Evolutionary conservation across 2,888 invertebrate genomes (phyloP), one percentile per base, ranked within the genome.

Genomic region (Agelastica alni): DNA sequence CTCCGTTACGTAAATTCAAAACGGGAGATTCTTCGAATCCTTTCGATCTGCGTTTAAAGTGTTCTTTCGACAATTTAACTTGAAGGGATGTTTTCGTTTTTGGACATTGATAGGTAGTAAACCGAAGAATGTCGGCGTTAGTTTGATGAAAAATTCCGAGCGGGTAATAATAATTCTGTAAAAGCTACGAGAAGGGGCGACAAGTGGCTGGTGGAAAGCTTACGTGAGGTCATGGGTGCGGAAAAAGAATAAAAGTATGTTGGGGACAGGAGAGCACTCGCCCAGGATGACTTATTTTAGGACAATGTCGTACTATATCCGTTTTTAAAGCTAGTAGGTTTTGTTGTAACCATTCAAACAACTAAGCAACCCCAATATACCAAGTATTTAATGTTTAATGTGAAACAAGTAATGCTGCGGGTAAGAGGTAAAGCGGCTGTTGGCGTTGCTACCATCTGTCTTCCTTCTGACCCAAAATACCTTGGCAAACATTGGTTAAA

Each of bases 171-270:
- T 66, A 66, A 66, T 65, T 61, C 59, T 56, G 52, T 58, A 32
- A 53, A 51, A 59, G 58, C 58, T 53, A 56, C 56, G 56, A 63
- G 45, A 43, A 54, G 41, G 44, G 59, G 60, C 62, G 65, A 62
- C 64, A 64, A 66, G 63, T 65, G 62, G 58, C 17, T 46, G 22
- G 10, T 36, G 17, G 36, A 48, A 57, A 54, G 56, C 61, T 70
- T 66, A 68, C 66, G 67, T 67, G 67, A 65, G 70, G 70, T 69
- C 68, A 66, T 62, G 68, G 68, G 66, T 65, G 67, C 66, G 68
- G 66, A 69, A 70, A 43, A 64, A 61, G 64, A 68, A 66, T 66
- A 67, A 67, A 51, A 51, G 30, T 32, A 43, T 41, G 47, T 41
- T 34, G 9, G 2, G 2, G 10, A 7, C 53, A 46, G 51, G 51